phyloP scores from a whole-genome alignment of 2,113 vertebrate genomes.

The Phalacrocorax pelagicus region DNA sequence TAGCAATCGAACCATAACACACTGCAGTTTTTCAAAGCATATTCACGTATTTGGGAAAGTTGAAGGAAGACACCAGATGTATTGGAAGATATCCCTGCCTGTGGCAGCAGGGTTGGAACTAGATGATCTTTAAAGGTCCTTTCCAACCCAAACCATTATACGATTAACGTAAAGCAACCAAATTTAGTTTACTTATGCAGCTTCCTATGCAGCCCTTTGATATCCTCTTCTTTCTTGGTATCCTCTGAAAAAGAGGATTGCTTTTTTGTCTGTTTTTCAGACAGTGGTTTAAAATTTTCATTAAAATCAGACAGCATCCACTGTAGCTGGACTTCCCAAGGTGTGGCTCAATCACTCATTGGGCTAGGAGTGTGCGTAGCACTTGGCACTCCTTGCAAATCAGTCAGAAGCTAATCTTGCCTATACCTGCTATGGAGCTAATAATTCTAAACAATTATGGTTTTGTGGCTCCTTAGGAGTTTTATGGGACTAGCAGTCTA shows the following conservation, averaged over 20 bases:
- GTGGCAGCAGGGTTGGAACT: neutral
- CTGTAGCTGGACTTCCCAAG: neutral
- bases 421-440: neutral
- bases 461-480: neutral
- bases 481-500: neutral
- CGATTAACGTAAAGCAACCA: neutral
- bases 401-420: neutral
- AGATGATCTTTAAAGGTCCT: neutral
- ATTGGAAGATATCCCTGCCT: neutral
- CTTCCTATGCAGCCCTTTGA: neutral
- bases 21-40: fast-evolving
- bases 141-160: neutral
- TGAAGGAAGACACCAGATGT: neutral
- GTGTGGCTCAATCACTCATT: neutral
- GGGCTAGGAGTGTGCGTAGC: neutral
- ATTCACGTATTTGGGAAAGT: fast-evolving
- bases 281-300: neutral
- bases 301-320: neutral
- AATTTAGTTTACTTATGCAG: neutral
- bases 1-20: neutral
- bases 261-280: neutral
- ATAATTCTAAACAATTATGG: neutral
- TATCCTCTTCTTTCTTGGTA: neutral
- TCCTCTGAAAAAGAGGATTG: fast-evolving
- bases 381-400: neutral